Evolutionary conservation across 2,113 vertebrate genomes (phyloP).

Genomic region (Ammodytes marinus): DNA sequence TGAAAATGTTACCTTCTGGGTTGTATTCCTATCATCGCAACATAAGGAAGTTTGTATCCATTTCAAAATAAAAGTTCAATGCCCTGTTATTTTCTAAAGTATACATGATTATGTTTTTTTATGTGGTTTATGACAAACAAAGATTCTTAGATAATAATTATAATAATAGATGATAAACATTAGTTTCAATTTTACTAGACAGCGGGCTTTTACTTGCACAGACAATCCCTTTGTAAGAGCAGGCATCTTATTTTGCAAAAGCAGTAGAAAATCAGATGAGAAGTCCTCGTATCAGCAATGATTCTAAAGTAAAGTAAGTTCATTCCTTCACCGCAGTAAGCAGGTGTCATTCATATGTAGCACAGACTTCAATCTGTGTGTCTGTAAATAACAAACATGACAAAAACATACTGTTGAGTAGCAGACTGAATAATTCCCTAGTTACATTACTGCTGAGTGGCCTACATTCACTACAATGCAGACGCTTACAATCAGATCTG

Average conservation of each 20-base stretch:
- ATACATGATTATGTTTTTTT: conserved; percentile 11
- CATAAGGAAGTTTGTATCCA: not conserved
- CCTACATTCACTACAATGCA: conserved; percentile 69
- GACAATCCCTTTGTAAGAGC: conserved; percentile 48
- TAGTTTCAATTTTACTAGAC: conserved; percentile 28
- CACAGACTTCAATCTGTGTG: conserved; percentile 11
- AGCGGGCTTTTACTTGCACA: conserved; percentile 39
- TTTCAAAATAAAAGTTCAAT: conserved; percentile 45
- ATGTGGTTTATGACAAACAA: conserved; percentile 40
- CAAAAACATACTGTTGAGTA: not conserved
- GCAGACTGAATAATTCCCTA: conserved; percentile 8
- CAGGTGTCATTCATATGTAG: conserved; percentile 17
- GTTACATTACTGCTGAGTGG: conserved; percentile 42
- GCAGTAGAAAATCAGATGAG: conserved; percentile 11
- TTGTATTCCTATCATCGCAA: not conserved
- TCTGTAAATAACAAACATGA: conserved; percentile 10
- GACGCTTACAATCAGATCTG: conserved; percentile 62
- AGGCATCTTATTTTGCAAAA: conserved; percentile 44
- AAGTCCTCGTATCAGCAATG: conserved; percentile 3
- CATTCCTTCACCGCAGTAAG: conserved; percentile 40
- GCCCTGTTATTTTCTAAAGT: conserved; percentile 16
- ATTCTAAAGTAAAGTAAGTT: conserved; percentile 30
- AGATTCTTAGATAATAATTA: conserved; percentile 13
- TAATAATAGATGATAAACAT: conserved; percentile 1
- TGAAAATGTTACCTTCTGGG: conserved; percentile 21